Evolutionary conservation across 2,797 vertebrate species (phyloP).

Genomic region (Nasua narica): DNA sequence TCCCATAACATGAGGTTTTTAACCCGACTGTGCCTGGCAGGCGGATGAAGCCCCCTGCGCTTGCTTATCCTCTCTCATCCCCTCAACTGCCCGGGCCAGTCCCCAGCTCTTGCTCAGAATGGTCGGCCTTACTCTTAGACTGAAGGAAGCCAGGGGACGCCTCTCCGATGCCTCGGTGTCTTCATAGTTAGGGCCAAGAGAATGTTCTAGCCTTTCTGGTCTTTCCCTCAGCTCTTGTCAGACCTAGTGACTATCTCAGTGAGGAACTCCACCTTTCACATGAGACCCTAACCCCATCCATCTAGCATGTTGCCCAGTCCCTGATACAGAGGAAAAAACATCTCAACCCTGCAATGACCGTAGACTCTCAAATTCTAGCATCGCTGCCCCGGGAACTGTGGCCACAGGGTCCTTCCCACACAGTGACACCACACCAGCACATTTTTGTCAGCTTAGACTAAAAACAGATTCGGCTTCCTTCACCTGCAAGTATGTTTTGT

Average conservation of each 20-base stretch:
- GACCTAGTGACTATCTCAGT: not conserved
- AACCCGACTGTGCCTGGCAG: fast-evolving
- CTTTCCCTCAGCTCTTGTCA: not conserved
- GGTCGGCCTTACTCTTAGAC: not conserved
- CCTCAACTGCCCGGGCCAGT: too few species aligned
- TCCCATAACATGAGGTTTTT: not conserved
- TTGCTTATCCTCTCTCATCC: too few species aligned
- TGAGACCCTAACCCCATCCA: not conserved
- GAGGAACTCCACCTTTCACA: not conserved
- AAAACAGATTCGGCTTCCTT: not conserved
- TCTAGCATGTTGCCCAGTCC: not conserved
- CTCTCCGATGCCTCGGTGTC: not conserved
- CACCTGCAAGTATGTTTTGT: not conserved
- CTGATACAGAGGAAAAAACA: not conserved
- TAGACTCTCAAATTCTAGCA: too few species aligned
- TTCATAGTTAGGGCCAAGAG: not conserved
- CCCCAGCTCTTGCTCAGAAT: not conserved
- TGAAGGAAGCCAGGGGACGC: not conserved
- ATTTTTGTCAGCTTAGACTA: not conserved
- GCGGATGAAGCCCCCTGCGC: not conserved
- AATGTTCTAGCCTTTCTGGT: not conserved
- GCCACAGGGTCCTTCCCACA: not conserved
- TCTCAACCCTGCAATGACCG: not conserved
- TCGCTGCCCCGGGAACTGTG: fast-evolving
- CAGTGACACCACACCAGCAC: not conserved